Percentiles rank a stretch among this genome's conserved stretches.
Conservation (phyloP, 2,797 vertebrate species). For the Anguilla megastoma region DNA sequence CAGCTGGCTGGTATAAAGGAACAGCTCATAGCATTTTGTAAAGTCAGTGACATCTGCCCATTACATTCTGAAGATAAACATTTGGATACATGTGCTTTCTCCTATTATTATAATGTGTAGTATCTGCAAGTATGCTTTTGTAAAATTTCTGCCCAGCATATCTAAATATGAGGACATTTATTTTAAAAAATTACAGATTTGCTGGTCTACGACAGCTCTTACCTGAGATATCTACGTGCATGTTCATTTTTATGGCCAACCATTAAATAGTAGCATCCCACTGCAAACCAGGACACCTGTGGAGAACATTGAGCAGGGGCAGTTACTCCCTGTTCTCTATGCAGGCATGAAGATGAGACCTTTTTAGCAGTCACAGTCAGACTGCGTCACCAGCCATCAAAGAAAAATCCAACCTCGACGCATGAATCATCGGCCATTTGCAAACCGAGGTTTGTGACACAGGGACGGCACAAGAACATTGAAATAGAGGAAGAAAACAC, state of each 20-base stretch:
- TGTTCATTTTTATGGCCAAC: constrained; percentile 98
- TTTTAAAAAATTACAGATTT: too few relatives aligned
- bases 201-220: constrained; percentile 35
- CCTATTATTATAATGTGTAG: background rate
- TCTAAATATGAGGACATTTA: background rate
- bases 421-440: background rate
- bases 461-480: too few relatives aligned
- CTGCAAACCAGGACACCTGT: constrained; percentile 63
- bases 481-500: background rate
- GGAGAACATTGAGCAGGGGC: background rate
- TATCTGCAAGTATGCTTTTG: background rate
- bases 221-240: constrained; percentile 95
- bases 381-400: background rate
- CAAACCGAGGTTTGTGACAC: background rate
- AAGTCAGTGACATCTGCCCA: background rate
- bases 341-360: too few relatives aligned
- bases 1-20: background rate
- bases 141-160: background rate
- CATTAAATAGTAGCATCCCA: constrained; percentile 92
- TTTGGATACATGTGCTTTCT: background rate
- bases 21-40: constrained; percentile 24
- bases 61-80: background rate
- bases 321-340: background rate
- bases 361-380: background rate
- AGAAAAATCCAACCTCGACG: background rate